Percentiles rank a stretch among this genome's conserved stretches.
Evolutionary conservation across 2,113 vertebrate species (phyloP).

Genomic region (Neoarius graeffei): DNA sequence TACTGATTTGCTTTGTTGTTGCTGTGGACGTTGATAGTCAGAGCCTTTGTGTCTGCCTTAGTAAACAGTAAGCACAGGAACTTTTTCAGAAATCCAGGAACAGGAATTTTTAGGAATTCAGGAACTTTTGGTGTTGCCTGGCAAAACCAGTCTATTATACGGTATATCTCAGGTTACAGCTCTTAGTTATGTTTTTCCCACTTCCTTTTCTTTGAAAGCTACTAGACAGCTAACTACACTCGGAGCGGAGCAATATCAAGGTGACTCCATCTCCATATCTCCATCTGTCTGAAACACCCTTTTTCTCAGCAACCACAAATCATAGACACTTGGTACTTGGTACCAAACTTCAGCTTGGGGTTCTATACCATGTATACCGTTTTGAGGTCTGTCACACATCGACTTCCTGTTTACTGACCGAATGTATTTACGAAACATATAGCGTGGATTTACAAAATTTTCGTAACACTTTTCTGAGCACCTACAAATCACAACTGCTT

Average conservation of each 20-base stretch:
- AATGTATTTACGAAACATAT: too few species aligned
- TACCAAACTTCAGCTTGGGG: too few species aligned
- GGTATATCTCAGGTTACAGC: background rate
- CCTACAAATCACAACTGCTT: too few species aligned
- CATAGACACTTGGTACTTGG: too few species aligned
- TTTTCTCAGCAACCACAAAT: too few species aligned
- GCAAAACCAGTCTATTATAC: background rate
- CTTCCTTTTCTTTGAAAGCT: background rate
- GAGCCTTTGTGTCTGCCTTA: background rate
- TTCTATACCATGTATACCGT: too few species aligned
- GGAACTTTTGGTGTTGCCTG: background rate
- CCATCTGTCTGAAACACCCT: too few species aligned
- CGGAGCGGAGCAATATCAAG: background rate
- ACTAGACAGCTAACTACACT: background rate
- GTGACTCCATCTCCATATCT: background rate
- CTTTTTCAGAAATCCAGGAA: background rate
- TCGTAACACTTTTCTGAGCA: too few species aligned
- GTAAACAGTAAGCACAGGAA: background rate
- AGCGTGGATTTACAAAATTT: too few species aligned
- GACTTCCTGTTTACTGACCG: too few species aligned
- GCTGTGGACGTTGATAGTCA: constrained; percentile 59
- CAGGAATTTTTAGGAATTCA: background rate
- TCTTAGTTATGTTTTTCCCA: background rate
- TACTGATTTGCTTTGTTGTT: constrained; percentile 58
- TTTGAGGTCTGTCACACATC: too few species aligned